Conservation (phyloP, 2,797 vertebrate species). For the Chaenodraco wilsoni region DNA sequence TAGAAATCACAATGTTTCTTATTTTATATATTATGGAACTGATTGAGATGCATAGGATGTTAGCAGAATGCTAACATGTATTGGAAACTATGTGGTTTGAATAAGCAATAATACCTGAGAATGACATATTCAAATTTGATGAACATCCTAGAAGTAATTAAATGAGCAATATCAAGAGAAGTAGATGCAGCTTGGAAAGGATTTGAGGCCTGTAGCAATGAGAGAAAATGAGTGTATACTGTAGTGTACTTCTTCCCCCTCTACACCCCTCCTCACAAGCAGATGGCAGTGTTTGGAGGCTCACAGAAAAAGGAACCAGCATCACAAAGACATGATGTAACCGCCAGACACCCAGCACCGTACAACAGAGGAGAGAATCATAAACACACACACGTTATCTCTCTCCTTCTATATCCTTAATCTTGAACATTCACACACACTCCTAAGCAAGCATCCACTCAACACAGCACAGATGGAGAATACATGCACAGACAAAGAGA, state of each 20-base stretch:
- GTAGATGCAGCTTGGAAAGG: not conserved
- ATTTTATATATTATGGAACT: not conserved
- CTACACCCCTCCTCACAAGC: slow-evolving; percentile 75
- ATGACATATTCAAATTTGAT: not conserved
- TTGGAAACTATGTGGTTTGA: not conserved
- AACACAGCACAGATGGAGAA: slow-evolving; percentile 62
- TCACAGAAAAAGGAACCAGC: slow-evolving; percentile 59
- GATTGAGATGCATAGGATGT: not conserved
- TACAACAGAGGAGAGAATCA: slow-evolving; percentile 51
- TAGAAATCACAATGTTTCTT: slow-evolving; percentile 2
- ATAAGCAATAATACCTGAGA: not conserved
- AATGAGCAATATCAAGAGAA: not conserved
- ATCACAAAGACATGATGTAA: slow-evolving; percentile 83
- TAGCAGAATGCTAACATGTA: not conserved
- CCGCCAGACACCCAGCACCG: slow-evolving; percentile 67
- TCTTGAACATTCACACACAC: slow-evolving; percentile 3
- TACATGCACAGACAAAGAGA: slow-evolving; percentile 8
- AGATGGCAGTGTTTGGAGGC: slow-evolving; percentile 79
- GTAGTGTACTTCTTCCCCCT: slow-evolving; percentile 40
- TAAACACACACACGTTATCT: slow-evolving; percentile 47
- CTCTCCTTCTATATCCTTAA: slow-evolving; percentile 34
- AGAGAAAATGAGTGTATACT: slow-evolving; percentile 22
- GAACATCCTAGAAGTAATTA: not conserved
- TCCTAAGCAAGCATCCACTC: slow-evolving; percentile 11
- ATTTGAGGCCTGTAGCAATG: not conserved